Percentiles rank a stretch among this genome's conserved stretches.
phyloP scores from a whole-genome alignment of 2,797 vertebrate genomes.

The Micropoecilia bifurca region DNA sequence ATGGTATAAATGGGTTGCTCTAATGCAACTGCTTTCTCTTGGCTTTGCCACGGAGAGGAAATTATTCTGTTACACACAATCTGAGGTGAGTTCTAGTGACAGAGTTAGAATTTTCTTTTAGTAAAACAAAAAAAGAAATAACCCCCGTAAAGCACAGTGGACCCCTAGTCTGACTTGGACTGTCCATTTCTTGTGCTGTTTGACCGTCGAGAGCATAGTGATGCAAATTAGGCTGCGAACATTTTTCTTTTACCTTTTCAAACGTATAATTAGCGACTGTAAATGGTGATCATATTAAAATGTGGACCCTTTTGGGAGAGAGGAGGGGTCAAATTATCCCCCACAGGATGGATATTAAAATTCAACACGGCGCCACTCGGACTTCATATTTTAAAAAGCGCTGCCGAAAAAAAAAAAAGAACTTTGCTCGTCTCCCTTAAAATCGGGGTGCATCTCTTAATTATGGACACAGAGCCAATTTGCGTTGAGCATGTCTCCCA shows the following conservation, averaged over 20 bases:
- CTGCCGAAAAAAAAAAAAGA: conserved; percentile 54
- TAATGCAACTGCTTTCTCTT: conserved; percentile 34
- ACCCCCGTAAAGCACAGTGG: neutral
- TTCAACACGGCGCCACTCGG: conserved; percentile 31
- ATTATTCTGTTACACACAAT: conserved; percentile 49
- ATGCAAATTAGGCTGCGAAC: conserved; percentile 44
- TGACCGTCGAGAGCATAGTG: conserved; percentile 24
- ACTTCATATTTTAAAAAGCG: conserved; percentile 60
- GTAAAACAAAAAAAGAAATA: conserved; percentile 6
- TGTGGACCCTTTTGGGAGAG: conserved; percentile 45
- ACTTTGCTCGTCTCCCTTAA: conserved; percentile 49
- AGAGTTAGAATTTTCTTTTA: conserved; percentile 39
- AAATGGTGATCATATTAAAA: conserved; percentile 57
- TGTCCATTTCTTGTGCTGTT: conserved; percentile 20
- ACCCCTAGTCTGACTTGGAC: conserved; percentile 33
- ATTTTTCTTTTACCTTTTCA: conserved; percentile 35
- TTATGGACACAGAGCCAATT: conserved; percentile 78
- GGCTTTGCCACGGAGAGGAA: conserved; percentile 28
- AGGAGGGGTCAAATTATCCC: conserved; percentile 55
- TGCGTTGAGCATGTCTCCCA: conserved; percentile 72
- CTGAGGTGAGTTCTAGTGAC: conserved; percentile 36
- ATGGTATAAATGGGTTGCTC: conserved; percentile 25
- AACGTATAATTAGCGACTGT: conserved; percentile 57
- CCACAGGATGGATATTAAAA: conserved; percentile 56
- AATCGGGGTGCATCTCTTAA: conserved; percentile 68